Percentiles rank a stretch among this genome's conserved stretches.
phyloP scores from a whole-genome alignment of 30 jellyfish, hydroid and myxozoan genomes.

The Clytia hemisphaerica region DNA sequence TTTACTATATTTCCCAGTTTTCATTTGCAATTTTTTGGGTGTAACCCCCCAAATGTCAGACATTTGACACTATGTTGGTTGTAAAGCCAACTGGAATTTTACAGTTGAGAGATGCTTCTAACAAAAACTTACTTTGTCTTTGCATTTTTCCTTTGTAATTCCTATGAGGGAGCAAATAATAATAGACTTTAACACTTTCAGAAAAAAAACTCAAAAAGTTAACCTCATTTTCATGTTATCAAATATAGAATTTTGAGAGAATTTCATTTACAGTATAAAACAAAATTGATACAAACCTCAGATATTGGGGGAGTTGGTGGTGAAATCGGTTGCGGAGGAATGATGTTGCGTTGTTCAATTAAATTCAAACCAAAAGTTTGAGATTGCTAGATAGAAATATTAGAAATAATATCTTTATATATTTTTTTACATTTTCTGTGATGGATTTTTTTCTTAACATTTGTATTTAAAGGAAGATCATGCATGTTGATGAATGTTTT shows the following conservation, averaged over 20 bases:
- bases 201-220: no score
- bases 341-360: conserved; percentile 63
- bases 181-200: no score
- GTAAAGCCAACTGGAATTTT: no score
- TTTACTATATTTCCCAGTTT: neutral
- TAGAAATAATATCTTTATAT: no score
- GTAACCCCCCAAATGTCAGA: neutral
- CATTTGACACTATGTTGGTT: neutral
- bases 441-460: no score
- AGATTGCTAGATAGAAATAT: conserved; percentile 46
- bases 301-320: conserved; percentile 74
- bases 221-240: no score
- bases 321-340: conserved; percentile 59
- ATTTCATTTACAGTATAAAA: neutral
- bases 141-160: conserved; percentile 40
- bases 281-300: conserved; percentile 39
- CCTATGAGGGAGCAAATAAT: conserved; percentile 31
- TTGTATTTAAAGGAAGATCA: no score
- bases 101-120: neutral
- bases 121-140: conserved; percentile 60
- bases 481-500: no score
- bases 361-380: conserved; percentile 52
- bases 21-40: neutral
- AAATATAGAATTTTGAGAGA: no score
- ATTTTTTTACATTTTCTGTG: no score